These are phyloP conservation scores for Zelleria hepariella DNA, from an alignment of 2,888 invertebrate species.

Conservation along the genomic window DNA sequence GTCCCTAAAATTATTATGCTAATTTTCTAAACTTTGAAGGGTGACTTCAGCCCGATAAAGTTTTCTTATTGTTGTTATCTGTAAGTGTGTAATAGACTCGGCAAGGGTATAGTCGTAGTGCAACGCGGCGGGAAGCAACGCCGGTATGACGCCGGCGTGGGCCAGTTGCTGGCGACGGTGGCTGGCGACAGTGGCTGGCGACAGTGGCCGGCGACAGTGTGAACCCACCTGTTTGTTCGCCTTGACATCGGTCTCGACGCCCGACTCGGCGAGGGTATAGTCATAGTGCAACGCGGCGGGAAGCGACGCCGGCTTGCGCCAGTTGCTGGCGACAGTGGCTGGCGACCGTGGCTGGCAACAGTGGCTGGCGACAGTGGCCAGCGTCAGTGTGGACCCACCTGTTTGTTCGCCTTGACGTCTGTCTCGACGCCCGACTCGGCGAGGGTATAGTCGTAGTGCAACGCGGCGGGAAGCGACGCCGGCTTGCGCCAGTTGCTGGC, in stretches of 20 bases:
- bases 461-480: slow-evolving; percentile 92
- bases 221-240: slow-evolving; percentile 80
- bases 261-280: slow-evolving; percentile 97
- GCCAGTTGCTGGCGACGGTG: slow-evolving; percentile 76
- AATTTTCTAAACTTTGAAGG: too few relatives aligned
- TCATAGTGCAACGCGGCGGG: slow-evolving; percentile 95
- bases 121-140: slow-evolving; percentile 89
- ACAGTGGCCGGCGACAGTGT: slow-evolving; percentile 66
- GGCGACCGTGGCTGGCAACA: slow-evolving; percentile 88
- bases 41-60: too few relatives aligned
- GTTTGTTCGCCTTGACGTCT: slow-evolving; percentile 86
- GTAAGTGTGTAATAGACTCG: too few relatives aligned
- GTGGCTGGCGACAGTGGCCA: too few relatives aligned
- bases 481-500: slow-evolving; percentile 84
- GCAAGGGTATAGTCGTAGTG: slow-evolving; percentile 97
- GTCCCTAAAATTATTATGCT: too few relatives aligned
- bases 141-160: slow-evolving; percentile 91
- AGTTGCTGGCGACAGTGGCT: slow-evolving; percentile 86
- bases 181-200: slow-evolving; percentile 89
- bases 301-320: slow-evolving; percentile 85
- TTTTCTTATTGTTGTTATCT: too few relatives aligned
- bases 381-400: too few relatives aligned
- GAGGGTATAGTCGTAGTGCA: slow-evolving; percentile 97
- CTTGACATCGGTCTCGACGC: slow-evolving; percentile 85
- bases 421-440: slow-evolving; percentile 96